Evolutionary conservation across 2,888 invertebrate species (phyloP).

Genomic region (Nomada fucata): DNA sequence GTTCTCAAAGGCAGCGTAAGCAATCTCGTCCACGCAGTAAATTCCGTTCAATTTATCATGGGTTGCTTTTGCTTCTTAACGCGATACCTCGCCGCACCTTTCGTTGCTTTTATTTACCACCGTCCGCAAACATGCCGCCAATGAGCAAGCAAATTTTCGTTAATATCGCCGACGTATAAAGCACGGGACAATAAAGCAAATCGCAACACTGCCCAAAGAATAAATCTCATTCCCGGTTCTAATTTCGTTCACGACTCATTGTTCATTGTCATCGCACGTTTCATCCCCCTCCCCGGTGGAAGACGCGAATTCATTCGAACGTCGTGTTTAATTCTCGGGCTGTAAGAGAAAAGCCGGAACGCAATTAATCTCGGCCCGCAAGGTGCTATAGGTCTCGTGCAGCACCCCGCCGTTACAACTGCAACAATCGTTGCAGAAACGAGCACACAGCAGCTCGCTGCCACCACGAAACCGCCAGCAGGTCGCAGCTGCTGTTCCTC

Average conservation of each 20-base stretch:
- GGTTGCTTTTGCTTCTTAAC: not conserved
- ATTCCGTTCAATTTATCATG: constrained; percentile 26
- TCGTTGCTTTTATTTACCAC: not conserved
- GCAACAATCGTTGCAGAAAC: constrained; percentile 63
- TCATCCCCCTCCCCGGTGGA: constrained; percentile 34
- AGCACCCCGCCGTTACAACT: constrained; percentile 54
- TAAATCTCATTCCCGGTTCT: constrained; percentile 22
- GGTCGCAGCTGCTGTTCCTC: constrained; percentile 18
- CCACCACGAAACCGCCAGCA: constrained; percentile 15
- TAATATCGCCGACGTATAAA: not conserved
- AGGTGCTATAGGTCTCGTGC: constrained; percentile 55
- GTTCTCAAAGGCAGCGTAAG: constrained; percentile 18
- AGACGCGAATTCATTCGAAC: constrained; percentile 66
- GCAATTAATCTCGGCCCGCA: constrained; percentile 68
- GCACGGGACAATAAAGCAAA: not conserved
- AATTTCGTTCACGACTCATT: constrained; percentile 60
- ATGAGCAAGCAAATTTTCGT: constrained; percentile 57
- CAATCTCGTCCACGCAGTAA: constrained; percentile 14
- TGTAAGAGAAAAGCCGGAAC: constrained; percentile 53
- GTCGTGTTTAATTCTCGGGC: constrained; percentile 64
- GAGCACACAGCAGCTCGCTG: constrained; percentile 44
- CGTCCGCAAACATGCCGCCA: not conserved
- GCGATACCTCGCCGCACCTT: not conserved
- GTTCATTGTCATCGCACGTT: constrained; percentile 60
- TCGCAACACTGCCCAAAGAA: not conserved